Percentiles rank a stretch among this genome's conserved stretches.
Conservation (phyloP, 1,140 invertebrate genomes). For the Magallana angulata region DNA sequence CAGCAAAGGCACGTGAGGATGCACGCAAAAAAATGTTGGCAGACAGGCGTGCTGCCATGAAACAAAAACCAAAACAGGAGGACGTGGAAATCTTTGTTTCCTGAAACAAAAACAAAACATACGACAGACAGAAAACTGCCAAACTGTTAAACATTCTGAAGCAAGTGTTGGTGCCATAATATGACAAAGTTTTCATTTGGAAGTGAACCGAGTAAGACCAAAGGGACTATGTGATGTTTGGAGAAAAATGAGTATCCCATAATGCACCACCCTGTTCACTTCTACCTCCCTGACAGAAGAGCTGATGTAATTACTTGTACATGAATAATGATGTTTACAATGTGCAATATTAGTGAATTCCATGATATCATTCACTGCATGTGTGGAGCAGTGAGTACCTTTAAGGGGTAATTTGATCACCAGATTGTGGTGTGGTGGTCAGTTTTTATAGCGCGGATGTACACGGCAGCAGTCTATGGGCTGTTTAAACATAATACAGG, state of each 20-base stretch:
- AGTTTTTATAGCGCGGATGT: conserved; percentile 1
- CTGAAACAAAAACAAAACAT: neutral
- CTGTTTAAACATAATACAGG: neutral
- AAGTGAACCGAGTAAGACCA: conserved; percentile 5
- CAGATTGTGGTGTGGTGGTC: neutral
- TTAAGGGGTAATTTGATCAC: neutral
- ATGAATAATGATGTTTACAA: neutral
- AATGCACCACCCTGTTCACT: neutral
- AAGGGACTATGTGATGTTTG: neutral
- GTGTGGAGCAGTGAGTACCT: neutral
- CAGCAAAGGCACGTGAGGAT: conserved; percentile 85
- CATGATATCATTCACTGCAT: neutral
- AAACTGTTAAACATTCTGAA: conserved; percentile 22
- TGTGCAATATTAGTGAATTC: conserved; percentile 36
- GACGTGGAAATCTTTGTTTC: conserved; percentile 75
- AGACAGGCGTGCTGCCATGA: conserved; percentile 85
- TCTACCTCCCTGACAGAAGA: neutral
- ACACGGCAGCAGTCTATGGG: neutral
- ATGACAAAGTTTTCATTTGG: neutral
- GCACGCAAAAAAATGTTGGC: conserved; percentile 89
- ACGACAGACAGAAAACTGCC: neutral
- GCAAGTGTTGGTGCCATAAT: conserved; percentile 18
- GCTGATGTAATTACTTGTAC: neutral
- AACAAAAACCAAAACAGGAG: conserved; percentile 74
- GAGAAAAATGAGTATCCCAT: neutral